Percentiles rank a stretch among this genome's conserved stretches.
Conservation (phyloP, 2,113 vertebrate genomes). For the Ceuthmochares aereus region DNA sequence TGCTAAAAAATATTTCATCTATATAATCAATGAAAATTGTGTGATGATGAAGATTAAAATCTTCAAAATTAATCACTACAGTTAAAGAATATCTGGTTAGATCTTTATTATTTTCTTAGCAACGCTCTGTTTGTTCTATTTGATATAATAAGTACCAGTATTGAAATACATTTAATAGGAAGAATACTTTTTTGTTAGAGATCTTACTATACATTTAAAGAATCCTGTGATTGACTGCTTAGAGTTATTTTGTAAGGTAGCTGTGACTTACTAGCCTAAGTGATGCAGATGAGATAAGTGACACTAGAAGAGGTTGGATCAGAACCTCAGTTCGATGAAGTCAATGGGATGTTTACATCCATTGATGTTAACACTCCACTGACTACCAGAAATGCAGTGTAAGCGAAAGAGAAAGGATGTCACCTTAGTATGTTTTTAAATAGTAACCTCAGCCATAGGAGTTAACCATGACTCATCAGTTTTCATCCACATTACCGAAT, state of each 20-base stretch:
- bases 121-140: background rate
- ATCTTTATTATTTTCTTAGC: background rate
- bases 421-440: background rate
- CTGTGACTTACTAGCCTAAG: background rate
- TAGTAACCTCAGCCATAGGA: background rate
- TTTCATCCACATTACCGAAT: background rate
- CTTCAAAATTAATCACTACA: background rate
- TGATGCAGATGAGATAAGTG: background rate
- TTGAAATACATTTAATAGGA: background rate
- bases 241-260: background rate
- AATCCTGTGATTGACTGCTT: background rate
- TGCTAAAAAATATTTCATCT: slow-evolving; percentile 13
- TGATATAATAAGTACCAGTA: background rate
- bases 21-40: background rate
- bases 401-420: background rate
- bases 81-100: background rate
- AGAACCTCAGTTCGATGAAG: background rate
- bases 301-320: background rate
- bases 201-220: background rate
- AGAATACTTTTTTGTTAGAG: background rate
- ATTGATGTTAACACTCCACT: background rate
- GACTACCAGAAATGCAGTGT: background rate
- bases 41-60: background rate
- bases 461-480: background rate
- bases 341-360: background rate